These are phyloP conservation scores for Sebastiscus tertius DNA, from an alignment of 2,797 vertebrate species.

Conservation along the genomic window DNA sequence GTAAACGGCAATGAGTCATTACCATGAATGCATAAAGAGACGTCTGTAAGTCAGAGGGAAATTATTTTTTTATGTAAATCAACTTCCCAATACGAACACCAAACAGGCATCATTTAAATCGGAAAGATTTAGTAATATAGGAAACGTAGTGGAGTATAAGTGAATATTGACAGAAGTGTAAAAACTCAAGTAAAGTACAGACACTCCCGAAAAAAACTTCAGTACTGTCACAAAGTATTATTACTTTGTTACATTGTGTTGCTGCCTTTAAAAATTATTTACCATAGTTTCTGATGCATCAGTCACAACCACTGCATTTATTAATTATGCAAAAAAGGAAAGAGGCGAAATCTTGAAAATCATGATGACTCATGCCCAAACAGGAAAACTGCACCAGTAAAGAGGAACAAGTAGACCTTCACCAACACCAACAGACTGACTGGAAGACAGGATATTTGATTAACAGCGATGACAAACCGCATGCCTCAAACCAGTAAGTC, in stretches of 20 bases:
- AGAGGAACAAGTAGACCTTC: not conserved
- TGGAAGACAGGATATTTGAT: not conserved
- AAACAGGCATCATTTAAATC: no score
- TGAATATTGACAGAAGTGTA: no score
- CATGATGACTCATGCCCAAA: slow-evolving; percentile 1
- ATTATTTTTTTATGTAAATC: no score
- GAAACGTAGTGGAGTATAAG: no score
- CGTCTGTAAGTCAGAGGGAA: no score
- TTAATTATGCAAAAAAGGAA: not conserved
- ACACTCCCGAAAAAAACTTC: no score
- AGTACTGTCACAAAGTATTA: no score
- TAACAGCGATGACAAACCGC: not conserved
- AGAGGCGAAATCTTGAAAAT: not conserved
- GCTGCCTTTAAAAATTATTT: not conserved
- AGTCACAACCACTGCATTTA: not conserved
- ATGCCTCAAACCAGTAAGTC: not conserved
- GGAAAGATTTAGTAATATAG: no score
- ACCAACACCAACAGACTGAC: not conserved
- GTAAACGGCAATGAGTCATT: no score
- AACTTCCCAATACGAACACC: no score
- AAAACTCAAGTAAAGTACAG: no score
- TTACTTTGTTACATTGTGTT: not conserved
- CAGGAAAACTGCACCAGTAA: slow-evolving; percentile 3
- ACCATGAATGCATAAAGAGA: no score
- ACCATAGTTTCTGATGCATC: not conserved